Conservation (phyloP, 2,888 invertebrate genomes). For the Hemicrepidius hirtus region DNA sequence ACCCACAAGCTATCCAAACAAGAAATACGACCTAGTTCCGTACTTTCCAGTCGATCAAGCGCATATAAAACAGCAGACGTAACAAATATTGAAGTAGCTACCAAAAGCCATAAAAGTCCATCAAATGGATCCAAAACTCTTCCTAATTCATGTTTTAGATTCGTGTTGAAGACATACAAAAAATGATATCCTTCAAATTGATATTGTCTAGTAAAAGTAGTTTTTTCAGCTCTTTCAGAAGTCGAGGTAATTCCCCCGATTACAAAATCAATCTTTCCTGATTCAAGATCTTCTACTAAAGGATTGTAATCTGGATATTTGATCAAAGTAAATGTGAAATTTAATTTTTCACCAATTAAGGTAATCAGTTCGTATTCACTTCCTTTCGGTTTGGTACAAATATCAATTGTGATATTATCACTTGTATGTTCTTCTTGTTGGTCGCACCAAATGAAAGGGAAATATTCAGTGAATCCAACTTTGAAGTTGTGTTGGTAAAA, state of each 20-base stretch:
- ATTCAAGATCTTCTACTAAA: background rate
- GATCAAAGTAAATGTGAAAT: constrained; percentile 23
- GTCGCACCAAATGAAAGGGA: constrained; percentile 36
- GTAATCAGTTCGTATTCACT: constrained; percentile 24
- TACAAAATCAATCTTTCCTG: constrained; percentile 33
- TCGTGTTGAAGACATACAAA: constrained; percentile 45
- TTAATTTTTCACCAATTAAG: constrained; percentile 23
- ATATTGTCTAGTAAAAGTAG: constrained; percentile 47
- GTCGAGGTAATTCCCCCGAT: constrained; percentile 47
- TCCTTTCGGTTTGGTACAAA: constrained; percentile 16
- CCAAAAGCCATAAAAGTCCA: constrained; percentile 30
- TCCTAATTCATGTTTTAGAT: constrained; percentile 40
- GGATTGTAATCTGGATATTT: constrained; percentile 3
- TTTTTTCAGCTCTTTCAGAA: constrained; percentile 34
- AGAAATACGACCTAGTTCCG: constrained; percentile 3
- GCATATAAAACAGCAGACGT: constrained; percentile 33
- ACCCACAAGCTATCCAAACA: constrained; percentile 38
- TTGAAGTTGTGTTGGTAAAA: constrained; percentile 30
- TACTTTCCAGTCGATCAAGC: constrained; percentile 21
- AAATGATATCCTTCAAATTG: constrained; percentile 50
- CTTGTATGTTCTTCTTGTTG: background rate
- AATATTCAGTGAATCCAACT: constrained; percentile 35
- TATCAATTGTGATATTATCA: background rate
- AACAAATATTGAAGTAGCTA: constrained; percentile 28
- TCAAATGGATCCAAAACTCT: constrained; percentile 49